Evolutionary conservation across 2,113 vertebrate genomes (phyloP).

Genomic region (Furnarius figulus): DNA sequence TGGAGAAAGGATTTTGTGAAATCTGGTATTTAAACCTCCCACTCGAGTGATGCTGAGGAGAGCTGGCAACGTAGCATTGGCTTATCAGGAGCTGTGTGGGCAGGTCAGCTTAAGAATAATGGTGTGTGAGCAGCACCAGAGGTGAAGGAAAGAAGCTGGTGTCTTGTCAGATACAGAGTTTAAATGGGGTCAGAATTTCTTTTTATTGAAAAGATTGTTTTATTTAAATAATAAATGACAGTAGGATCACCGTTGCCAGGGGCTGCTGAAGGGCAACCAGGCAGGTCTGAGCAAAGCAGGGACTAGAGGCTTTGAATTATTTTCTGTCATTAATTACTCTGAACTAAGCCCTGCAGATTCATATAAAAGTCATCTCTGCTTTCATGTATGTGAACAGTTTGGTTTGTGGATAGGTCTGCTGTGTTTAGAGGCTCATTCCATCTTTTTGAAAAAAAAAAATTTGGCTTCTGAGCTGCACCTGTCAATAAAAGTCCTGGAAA

Average conservation of each 20-base stretch:
- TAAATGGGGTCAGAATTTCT: background rate
- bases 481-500: conserved; percentile 3
- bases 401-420: background rate
- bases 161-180: background rate
- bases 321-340: conserved; percentile 10
- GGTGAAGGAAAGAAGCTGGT: background rate
- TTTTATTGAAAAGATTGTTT: background rate
- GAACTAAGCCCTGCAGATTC: background rate
- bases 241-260: background rate
- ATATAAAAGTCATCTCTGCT: background rate
- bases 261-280: background rate
- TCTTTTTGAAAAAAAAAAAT: background rate
- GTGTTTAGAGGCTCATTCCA: background rate
- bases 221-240: background rate
- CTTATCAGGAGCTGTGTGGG: conserved; percentile 30
- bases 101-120: background rate
- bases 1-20: conserved; percentile 2
- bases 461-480: background rate
- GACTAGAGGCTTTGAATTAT: background rate
- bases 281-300: background rate
- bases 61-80: conserved; percentile 2
- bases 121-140: background rate
- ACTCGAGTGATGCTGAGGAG: conserved; percentile 35
- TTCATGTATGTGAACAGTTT: background rate
- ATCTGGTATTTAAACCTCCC: conserved; percentile 42